phyloP scores from a whole-genome alignment of 2,888 invertebrate genomes.

The Gibbula magus region DNA sequence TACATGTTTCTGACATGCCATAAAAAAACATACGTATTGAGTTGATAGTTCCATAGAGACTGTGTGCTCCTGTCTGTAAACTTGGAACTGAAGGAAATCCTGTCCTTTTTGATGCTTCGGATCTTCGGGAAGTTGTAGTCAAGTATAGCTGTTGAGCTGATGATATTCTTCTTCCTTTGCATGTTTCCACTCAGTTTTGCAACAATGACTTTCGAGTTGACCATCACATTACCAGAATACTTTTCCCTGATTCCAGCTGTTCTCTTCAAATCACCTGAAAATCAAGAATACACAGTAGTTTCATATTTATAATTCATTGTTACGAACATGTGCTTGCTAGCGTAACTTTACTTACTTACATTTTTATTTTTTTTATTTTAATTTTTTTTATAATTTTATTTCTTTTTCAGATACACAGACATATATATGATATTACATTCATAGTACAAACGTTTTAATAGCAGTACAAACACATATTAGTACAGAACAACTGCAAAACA shows the following conservation, averaged over 20 bases:
- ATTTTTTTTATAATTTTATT: no score
- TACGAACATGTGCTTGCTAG: no score
- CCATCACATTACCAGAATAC: constrained; percentile 4
- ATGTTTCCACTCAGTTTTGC: constrained; percentile 22
- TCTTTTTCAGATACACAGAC: no score
- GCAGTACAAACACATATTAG: no score
- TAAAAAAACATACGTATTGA: constrained; percentile 56
- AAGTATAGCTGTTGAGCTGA: constrained; percentile 41
- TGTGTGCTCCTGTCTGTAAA: constrained; percentile 48
- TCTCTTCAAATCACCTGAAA: not conserved
- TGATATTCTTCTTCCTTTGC: constrained; percentile 13
- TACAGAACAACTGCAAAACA: no score
- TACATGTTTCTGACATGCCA: not conserved
- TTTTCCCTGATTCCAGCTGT: not conserved
- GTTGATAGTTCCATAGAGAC: constrained; percentile 44
- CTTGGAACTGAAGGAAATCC: constrained; percentile 52
- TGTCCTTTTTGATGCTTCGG: constrained; percentile 42
- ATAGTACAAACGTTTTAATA: no score
- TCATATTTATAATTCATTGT: not conserved
- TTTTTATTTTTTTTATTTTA: no score
- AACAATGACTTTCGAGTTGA: constrained; percentile 9
- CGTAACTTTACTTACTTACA: no score
- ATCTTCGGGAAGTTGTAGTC: constrained; percentile 51
- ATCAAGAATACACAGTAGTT: no score
- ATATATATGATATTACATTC: no score